Base-by-base conservation (phyloP, 2,797 vertebrate species). In the Australoheros facetus region DNA sequence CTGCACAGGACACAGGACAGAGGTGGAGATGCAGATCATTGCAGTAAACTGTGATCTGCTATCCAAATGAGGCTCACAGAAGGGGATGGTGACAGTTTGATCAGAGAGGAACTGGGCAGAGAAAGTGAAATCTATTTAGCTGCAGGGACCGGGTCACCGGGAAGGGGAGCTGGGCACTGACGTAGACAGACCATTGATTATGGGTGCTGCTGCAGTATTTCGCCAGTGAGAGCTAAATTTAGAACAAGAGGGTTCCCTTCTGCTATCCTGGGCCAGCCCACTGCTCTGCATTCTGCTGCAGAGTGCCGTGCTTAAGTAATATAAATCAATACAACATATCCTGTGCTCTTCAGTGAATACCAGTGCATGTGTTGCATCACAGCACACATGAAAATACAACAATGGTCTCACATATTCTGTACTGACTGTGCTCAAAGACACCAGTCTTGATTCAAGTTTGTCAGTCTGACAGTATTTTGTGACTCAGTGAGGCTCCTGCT, bases 191-290 rank as follows among this genome's bases (percentile, higher is more conserved):
- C 14, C 75, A 94, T 93, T 75, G 94, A 95, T 95, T 87, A 81
- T 87, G 85, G 84, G 91, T 83, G 82, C 80, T 80, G 86, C 92
- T 85, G 95, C 94, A 87, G 90, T 82, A 83, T 90, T 94, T 89
- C 7, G 30, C 83, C 83, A 54, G 78, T 73, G 77, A 37, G 77
- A 75, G 90, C 92, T 95, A 96, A 90, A 95, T 93, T 92, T 96
- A 95, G 96, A 88, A 85, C 58, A 45, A 56, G 87, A 94, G 92
- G 93, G 91, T 95, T 95, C 92, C 94, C 95, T 91, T 91, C 90
- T 90, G 83, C 80, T 75, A 16, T 88, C 78, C 80, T 1, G 8
- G 81, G 78, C 84, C 88, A 54, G 79, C 86, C 84, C 57, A 87
- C 90, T 84, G 82, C 87, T 93, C 89, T 85, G 90, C 85, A 89